Evolutionary conservation across 2,888 invertebrate genomes (phyloP).

Genomic region (Hoplodrina ambigua): DNA sequence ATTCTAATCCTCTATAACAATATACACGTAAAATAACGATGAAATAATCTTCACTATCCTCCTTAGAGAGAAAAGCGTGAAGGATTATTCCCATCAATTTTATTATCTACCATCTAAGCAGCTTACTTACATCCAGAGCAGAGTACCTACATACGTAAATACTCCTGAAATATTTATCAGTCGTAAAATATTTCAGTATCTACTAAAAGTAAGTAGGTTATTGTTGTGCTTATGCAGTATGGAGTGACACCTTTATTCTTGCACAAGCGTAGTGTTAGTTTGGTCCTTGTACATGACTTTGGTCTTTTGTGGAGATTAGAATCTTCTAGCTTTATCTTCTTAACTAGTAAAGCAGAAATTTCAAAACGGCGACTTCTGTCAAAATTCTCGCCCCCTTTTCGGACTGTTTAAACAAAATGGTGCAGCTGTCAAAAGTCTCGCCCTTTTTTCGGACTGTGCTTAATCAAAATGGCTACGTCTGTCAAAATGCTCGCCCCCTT

Average conservation of each 20-base stretch:
- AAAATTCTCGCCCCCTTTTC: too few species aligned
- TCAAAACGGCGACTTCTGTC: too few species aligned
- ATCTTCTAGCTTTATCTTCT: neutral
- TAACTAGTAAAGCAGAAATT: too few species aligned
- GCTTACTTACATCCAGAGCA: slow-evolving; percentile 40
- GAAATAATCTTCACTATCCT: slow-evolving; percentile 32
- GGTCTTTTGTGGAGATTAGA: slow-evolving; percentile 9
- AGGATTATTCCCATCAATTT: slow-evolving; percentile 54
- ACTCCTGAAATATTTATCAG: slow-evolving; percentile 58
- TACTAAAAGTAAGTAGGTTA: slow-evolving; percentile 47
- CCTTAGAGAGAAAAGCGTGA: slow-evolving; percentile 25
- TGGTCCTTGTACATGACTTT: slow-evolving; percentile 15
- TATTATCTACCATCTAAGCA: slow-evolving; percentile 54
- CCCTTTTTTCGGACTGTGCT: too few species aligned
- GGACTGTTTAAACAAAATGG: too few species aligned
- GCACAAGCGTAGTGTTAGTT: slow-evolving; percentile 16
- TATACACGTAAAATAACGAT: slow-evolving; percentile 18
- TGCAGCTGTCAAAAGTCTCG: too few species aligned
- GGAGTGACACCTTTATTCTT: slow-evolving; percentile 34
- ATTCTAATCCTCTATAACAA: slow-evolving; percentile 7
- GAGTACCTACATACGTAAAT: slow-evolving; percentile 33
- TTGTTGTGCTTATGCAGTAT: slow-evolving; percentile 36
- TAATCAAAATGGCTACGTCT: too few species aligned
- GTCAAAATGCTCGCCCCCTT: too few species aligned
- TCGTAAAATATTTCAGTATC: slow-evolving; percentile 58